phyloP scores from a whole-genome alignment of 2,888 invertebrate species.

The Limnephilus lunatus region DNA sequence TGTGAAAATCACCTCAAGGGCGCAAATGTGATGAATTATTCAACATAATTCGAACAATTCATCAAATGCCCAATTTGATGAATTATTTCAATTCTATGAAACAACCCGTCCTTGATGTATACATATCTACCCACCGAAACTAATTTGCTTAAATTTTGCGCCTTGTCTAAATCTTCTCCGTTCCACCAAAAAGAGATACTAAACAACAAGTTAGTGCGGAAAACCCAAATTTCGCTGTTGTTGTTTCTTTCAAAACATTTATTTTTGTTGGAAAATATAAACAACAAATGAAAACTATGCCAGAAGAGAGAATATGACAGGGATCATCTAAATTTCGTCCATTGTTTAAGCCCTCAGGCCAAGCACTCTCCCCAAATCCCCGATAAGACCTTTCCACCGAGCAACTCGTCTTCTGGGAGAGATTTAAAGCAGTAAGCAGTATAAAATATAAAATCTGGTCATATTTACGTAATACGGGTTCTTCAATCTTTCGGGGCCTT shows the following conservation, averaged over 20 bases:
- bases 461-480: neutral
- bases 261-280: neutral
- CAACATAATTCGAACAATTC: too few species aligned
- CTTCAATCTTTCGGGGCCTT: neutral
- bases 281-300: neutral
- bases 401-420: constrained; percentile 9
- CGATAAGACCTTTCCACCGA: constrained; percentile 12
- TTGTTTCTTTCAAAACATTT: neutral
- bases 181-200: neutral
- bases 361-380: neutral
- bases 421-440: constrained; percentile 5
- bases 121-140: neutral
- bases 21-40: too few species aligned
- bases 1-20: too few species aligned
- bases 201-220: neutral
- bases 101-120: too few species aligned
- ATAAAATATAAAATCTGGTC: neutral
- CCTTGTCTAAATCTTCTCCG: neutral
- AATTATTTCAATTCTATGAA: too few species aligned
- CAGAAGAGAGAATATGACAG: neutral
- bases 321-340: neutral
- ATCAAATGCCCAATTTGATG: too few species aligned
- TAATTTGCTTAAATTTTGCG: neutral
- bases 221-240: neutral
- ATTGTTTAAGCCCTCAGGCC: constrained; percentile 2